These are phyloP conservation scores for Frankliniella intonsa DNA, from an alignment of 2,888 invertebrate genomes.

Conservation along the genomic window DNA sequence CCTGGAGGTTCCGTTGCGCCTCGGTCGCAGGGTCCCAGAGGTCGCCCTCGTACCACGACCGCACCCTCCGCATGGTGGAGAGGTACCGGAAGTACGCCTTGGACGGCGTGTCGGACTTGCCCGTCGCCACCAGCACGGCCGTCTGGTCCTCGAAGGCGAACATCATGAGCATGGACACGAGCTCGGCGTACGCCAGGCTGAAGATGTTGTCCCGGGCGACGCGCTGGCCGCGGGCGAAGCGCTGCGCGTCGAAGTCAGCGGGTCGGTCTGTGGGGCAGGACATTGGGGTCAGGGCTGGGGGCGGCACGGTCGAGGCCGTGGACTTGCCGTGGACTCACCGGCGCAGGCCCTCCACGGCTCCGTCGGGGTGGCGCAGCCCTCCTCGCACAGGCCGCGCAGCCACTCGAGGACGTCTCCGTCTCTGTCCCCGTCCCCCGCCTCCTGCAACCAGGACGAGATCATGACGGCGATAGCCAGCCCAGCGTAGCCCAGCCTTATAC, in stretches of 20 bases:
- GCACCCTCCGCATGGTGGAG: slow-evolving; percentile 43
- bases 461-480: not conserved
- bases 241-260: not conserved
- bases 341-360: not conserved
- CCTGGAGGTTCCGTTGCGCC: slow-evolving; percentile 37
- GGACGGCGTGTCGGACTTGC: slow-evolving; percentile 42
- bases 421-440: not conserved
- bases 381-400: not conserved
- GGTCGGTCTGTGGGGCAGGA: not conserved
- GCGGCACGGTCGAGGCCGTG: not conserved
- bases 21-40: slow-evolving; percentile 43
- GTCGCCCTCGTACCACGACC: slow-evolving; percentile 45
- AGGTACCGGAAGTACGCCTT: slow-evolving; percentile 43
- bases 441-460: not conserved
- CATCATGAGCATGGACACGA: slow-evolving; percentile 43
- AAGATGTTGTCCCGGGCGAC: slow-evolving; percentile 43
- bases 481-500: not conserved
- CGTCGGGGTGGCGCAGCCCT: not conserved
- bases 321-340: not conserved
- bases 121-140: slow-evolving; percentile 39
- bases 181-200: slow-evolving; percentile 42
- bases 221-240: slow-evolving; percentile 21
- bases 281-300: not conserved
- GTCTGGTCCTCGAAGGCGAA: slow-evolving; percentile 38
- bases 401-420: not conserved